Evolutionary conservation across 2,888 invertebrate species (phyloP), one percentile per base, ranked within the genome.

Genomic region (Pammene fasciana): DNA sequence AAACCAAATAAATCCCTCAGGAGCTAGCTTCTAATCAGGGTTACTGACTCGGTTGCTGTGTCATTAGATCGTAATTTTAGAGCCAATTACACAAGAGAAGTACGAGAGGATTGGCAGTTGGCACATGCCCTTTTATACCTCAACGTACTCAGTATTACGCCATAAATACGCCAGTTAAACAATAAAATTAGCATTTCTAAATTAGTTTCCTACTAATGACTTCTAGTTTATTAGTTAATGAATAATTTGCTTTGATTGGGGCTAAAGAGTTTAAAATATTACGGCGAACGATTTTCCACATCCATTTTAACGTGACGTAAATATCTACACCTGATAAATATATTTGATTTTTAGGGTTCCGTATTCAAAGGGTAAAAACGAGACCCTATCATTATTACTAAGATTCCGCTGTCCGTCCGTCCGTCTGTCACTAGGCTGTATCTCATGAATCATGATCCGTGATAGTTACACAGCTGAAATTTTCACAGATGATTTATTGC

Each of bases 121-220:
- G 54, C 54, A 55, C 48, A 55, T 70, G 59, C 65, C 60, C 70
- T 65, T 70, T 65, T 57, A 62, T 52, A 18, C 18, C 36, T 41
- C 41, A 54, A 10, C 16, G 57, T 57, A 50, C 56, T 60, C 60
- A 55, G 26, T 62, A 67, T 61, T 60, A 16, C 60, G 41, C 65
- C 59, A 55, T 65, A 70, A 70, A 70, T 65, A 70, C 60, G 54
- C 60, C 70, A 26, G 46, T 34, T 55, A 10, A 41, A 70, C 70
- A 70, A 70, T 70, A 70, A 70, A 70, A 70, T 70, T 70, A 16
- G 60, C 70, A 70, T 70, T 70, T 54, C 65, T 70, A 70, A 70
- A 70, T 70, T 65, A 70, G 70, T 60, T 70, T 70, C 54, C 70
- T 59, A 55, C 65, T 70, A 70, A 68, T 65, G 70, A 65, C 38